Evolutionary conservation across 1,140 invertebrate genomes (phyloP), one percentile per base, ranked within the genome.

Genomic region (Ceratosolen fusciceps): DNA sequence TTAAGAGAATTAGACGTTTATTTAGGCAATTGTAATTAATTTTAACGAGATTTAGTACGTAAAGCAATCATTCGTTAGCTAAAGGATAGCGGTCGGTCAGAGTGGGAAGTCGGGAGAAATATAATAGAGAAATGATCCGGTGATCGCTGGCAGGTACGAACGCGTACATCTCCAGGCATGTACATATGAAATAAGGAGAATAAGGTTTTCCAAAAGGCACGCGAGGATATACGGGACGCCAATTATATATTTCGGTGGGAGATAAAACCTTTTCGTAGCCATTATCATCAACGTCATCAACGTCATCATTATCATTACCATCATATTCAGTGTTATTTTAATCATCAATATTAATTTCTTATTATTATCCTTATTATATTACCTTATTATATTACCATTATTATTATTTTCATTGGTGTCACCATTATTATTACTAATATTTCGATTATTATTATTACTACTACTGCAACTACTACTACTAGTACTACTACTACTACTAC

Each of bases 91-190:
- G 34, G 14, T 31, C n/a, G 54, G 72, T 14, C 14, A 68, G 54
- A 67, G 12, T 1, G 68, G 24, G 34, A 47, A 29, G 60, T 49
- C 21, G 7, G 31, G 60, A 60, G 58, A 62, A 49, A 52, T 52
- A 67, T 19, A 54, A 8, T 65, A 9, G 31, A 65, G 68, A 52
- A 39, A 43, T 21, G 21, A 72, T 58, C 52, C 37, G 34, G 21
- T 24, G 14, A 47, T 80, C 79, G 74, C 54, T 72, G 79, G 68
- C 79, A 80, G 56, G 79, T 80, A 73, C 83, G 82, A 80, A 83
- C 83, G 85, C 84, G 80, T 79, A 79, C 39, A 43, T 16, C 80
- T 83, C 82, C 82, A 81, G 29, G 26, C 47, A n/a, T 77, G 73
- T 80, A 76, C 47, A 77, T 76, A 80, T 80, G 67, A 21, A 73